Percentiles rank a stretch among this genome's conserved stretches.
Conservation (phyloP, 2,888 invertebrate genomes). For the Anarsia innoxiella region DNA sequence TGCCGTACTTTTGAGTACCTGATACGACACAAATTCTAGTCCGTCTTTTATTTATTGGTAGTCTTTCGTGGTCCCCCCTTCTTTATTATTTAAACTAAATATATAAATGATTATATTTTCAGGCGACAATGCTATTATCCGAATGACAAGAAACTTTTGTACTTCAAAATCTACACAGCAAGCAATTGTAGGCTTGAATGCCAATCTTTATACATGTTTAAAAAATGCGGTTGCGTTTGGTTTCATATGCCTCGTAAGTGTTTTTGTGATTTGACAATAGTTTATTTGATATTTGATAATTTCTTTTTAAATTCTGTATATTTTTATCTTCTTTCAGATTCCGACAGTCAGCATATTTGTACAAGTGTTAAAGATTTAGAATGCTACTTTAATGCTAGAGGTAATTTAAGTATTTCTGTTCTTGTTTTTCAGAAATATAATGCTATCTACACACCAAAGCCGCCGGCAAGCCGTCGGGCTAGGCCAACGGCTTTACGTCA, state of each 20-base stretch:
- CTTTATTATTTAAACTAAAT: too few species aligned
- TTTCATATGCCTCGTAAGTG: conserved; percentile 49
- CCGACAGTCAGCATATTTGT: conserved; percentile 5
- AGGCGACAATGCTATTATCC: conserved; percentile 44
- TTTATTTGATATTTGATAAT: too few species aligned
- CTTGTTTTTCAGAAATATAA: too few species aligned
- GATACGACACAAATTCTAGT: too few species aligned
- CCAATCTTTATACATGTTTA: conserved; percentile 30
- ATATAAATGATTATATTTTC: conserved; percentile 22
- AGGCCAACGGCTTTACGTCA: too few species aligned
- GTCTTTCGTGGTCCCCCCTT: neutral
- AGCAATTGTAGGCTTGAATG: conserved; percentile 44
- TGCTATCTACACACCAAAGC: too few species aligned
- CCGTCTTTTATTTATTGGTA: neutral
- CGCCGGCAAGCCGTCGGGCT: too few species aligned
- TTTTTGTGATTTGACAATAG: too few species aligned
- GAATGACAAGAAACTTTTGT: conserved; percentile 28
- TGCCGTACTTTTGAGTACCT: too few species aligned
- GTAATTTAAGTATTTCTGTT: too few species aligned
- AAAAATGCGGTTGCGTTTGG: conserved; percentile 31
- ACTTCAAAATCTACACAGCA: conserved; percentile 37
- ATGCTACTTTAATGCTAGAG: too few species aligned
- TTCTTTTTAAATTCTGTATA: too few species aligned
- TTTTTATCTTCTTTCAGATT: conserved; percentile 6
- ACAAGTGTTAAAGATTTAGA: neutral